Conservation (phyloP, 2,797 vertebrate species). For the Taeniopygia guttata region DNA sequence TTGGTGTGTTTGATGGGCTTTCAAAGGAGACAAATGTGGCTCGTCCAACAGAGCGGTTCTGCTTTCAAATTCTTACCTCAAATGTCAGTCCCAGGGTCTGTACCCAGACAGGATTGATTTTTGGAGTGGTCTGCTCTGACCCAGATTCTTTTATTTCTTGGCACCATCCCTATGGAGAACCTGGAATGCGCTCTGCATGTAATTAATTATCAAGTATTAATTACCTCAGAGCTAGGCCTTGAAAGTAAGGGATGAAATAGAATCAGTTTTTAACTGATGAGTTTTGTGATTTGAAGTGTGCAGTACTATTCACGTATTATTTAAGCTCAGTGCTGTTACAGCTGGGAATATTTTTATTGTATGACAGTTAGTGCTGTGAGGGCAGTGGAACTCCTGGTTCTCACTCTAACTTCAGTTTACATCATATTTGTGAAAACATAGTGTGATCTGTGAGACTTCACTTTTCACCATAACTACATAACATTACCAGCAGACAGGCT, state of each 20-base stretch:
- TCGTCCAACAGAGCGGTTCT: not conserved
- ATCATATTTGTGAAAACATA: fast-evolving
- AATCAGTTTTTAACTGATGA: not conserved
- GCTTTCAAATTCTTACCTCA: not conserved
- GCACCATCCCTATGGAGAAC: not conserved
- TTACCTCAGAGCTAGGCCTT: not conserved
- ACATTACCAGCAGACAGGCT: not conserved
- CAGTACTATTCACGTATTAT: not conserved
- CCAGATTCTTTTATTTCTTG: not conserved
- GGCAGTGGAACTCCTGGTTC: not conserved
- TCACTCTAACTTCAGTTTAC: not conserved
- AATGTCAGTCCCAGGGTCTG: not conserved
- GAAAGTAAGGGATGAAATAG: not conserved
- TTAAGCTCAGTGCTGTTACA: not conserved
- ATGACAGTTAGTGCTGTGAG: not conserved
- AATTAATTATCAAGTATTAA: not conserved
- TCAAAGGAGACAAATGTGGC: not conserved
- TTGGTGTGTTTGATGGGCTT: not conserved
- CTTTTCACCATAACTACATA: not conserved
- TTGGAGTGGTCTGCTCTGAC: not conserved
- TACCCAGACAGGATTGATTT: not conserved
- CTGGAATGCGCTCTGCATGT: not conserved
- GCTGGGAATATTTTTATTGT: not conserved
- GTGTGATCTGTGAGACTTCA: not conserved
- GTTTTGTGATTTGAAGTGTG: not conserved